Evolutionary conservation across 2,113 vertebrate genomes (phyloP).

Genomic region (Oreochromis niloticus): DNA sequence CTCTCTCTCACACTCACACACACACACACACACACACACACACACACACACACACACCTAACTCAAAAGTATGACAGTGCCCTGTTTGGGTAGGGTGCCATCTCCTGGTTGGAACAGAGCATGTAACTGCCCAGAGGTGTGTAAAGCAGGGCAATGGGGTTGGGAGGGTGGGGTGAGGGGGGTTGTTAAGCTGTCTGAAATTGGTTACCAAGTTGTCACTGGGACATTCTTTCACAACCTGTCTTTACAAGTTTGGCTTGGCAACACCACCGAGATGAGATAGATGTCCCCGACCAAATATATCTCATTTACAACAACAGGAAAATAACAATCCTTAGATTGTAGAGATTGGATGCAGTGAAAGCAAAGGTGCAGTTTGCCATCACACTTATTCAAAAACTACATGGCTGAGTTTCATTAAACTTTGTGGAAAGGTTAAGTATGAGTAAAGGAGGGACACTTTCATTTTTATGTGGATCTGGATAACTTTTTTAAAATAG

Average conservation of each 20-base stretch:
- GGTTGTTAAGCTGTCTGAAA: background rate
- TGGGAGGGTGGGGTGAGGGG: background rate
- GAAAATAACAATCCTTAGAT: background rate
- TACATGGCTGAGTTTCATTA: background rate
- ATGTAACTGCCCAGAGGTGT: constrained; percentile 1
- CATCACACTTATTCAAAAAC: background rate
- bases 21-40: background rate
- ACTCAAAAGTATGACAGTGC: constrained; percentile 15
- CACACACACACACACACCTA: background rate
- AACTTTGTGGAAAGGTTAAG: background rate
- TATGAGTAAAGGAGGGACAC: background rate
- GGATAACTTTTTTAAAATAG: background rate
- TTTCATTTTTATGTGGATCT: background rate
- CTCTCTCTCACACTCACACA: background rate
- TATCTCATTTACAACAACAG: background rate
- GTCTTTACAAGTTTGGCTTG: constrained; percentile 81
- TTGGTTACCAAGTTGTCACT: background rate
- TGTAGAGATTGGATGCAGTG: background rate
- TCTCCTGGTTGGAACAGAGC: constrained; percentile 80
- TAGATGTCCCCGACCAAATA: background rate
- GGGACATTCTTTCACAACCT: constrained; percentile 61
- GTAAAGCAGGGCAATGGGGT: background rate
- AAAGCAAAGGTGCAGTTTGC: background rate
- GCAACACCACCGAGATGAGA: constrained; percentile 63
- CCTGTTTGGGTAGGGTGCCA: constrained; percentile 86